A percentile compares a stretch with the other conserved stretches of the same genome.
Evolutionary conservation across 2,113 vertebrate species (phyloP).

Genomic region (Ophiodon elongatus): DNA sequence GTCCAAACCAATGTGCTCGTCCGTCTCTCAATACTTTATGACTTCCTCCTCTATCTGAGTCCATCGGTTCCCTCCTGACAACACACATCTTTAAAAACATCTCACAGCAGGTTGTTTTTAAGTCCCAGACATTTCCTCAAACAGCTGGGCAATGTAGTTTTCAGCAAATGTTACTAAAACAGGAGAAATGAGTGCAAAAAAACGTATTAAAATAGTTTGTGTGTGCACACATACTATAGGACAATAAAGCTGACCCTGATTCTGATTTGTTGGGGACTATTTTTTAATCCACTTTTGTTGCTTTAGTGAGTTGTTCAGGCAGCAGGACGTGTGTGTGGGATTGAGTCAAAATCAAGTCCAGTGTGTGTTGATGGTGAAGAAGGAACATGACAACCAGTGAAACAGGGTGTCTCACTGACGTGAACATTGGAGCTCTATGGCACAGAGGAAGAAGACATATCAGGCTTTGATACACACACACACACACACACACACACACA

Average conservation of each 20-base stretch:
- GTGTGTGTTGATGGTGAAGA: neutral
- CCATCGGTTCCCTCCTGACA: neutral
- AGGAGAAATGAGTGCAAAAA: neutral
- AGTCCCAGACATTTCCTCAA: neutral
- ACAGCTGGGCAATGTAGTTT: neutral
- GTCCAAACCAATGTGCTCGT: neutral
- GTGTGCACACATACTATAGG: too few species aligned
- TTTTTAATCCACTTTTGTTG: neutral
- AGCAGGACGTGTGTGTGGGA: neutral
- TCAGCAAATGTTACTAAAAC: neutral
- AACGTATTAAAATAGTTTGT: too few species aligned
- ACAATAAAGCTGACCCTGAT: too few species aligned
- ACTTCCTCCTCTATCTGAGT: neutral
- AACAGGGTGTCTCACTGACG: neutral
- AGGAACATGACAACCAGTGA: neutral
- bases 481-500: neutral
- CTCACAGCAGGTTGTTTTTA: neutral
- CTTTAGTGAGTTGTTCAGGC: neutral
- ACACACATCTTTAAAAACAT: neutral
- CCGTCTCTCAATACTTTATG: constrained; percentile 9
- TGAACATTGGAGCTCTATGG: neutral
- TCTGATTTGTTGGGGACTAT: neutral
- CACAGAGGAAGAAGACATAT: too few species aligned
- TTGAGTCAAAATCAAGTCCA: too few species aligned
- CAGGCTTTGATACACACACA: too few species aligned